A percentile compares a stretch with the other conserved stretches of the same genome.
Conservation (phyloP, 2,888 invertebrate genomes). For the Homarus gammarus region DNA sequence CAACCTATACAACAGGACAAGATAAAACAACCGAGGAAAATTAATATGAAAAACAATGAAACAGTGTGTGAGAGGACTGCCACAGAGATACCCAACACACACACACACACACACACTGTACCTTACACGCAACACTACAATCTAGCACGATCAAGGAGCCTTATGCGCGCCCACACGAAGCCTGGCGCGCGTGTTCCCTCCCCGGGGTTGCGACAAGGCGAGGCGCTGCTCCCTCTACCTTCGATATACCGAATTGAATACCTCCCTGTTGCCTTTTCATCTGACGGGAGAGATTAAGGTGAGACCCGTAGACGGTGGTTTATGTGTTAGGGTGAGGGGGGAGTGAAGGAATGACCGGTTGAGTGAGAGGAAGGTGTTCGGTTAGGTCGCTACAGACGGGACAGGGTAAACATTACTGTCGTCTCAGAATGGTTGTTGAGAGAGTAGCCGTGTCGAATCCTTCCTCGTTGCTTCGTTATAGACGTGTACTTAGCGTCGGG, state of each 20-base stretch:
- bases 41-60: too few species aligned
- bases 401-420: background rate
- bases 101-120: background rate
- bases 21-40: too few species aligned
- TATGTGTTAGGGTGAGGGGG: too few species aligned
- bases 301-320: too few species aligned
- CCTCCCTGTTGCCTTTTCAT: too few species aligned
- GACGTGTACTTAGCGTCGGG: background rate
- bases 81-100: constrained; percentile 11
- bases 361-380: constrained; percentile 18
- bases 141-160: constrained; percentile 30
- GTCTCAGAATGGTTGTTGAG: background rate
- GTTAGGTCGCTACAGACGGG: too few species aligned
- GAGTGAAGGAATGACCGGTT: background rate
- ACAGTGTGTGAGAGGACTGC: too few species aligned
- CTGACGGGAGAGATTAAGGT: too few species aligned
- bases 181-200: background rate
- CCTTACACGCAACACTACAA: constrained; percentile 25
- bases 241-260: too few species aligned
- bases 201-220: too few species aligned
- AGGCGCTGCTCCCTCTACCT: too few species aligned
- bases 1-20: too few species aligned
- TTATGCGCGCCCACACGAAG: constrained; percentile 5
- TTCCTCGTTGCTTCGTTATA: background rate
- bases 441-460: background rate